Conservation (phyloP, 2,113 vertebrate species). For the Labeo catla region DNA sequence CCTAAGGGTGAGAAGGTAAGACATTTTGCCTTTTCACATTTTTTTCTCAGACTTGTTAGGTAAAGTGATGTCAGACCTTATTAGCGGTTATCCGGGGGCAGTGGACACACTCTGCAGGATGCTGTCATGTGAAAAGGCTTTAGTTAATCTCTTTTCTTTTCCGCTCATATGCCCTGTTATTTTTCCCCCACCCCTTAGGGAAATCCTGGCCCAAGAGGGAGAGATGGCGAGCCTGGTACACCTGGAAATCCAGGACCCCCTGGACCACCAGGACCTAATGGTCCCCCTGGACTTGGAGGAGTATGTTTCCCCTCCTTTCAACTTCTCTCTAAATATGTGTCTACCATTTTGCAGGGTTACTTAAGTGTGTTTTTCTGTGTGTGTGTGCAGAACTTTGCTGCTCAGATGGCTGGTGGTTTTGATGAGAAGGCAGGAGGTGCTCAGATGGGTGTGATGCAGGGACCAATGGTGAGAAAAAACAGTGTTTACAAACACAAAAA, state of each 20-base stretch:
- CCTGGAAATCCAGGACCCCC: constrained; percentile 86
- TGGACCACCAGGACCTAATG: constrained; percentile 82
- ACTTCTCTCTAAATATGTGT: background rate
- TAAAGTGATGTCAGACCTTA: constrained; percentile 25
- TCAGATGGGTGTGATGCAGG: constrained; percentile 93
- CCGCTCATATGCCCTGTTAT: background rate
- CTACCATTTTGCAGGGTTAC: background rate
- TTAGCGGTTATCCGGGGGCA: constrained; percentile 8
- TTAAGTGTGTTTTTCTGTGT: constrained; percentile 46
- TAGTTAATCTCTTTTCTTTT: constrained; percentile 41
- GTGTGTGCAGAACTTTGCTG: constrained; percentile 85
- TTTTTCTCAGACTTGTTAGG: constrained; percentile 32
- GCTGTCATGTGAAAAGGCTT: constrained; percentile 50
- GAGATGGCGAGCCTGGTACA: constrained; percentile 92
- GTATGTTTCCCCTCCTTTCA: constrained; percentile 73
- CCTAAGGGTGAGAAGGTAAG: constrained; percentile 89
- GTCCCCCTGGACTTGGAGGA: constrained; percentile 85
- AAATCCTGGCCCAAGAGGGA: constrained; percentile 84
- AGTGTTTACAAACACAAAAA: background rate
- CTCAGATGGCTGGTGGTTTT: constrained; percentile 91
- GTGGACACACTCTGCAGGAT: constrained; percentile 28
- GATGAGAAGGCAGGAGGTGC: constrained; percentile 90
- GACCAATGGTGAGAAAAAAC: constrained; percentile 84
- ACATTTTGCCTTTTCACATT: constrained; percentile 29
- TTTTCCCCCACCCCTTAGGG: constrained; percentile 74